Conservation (phyloP, 2,113 vertebrate genomes). For the Camelus dromedarius region DNA sequence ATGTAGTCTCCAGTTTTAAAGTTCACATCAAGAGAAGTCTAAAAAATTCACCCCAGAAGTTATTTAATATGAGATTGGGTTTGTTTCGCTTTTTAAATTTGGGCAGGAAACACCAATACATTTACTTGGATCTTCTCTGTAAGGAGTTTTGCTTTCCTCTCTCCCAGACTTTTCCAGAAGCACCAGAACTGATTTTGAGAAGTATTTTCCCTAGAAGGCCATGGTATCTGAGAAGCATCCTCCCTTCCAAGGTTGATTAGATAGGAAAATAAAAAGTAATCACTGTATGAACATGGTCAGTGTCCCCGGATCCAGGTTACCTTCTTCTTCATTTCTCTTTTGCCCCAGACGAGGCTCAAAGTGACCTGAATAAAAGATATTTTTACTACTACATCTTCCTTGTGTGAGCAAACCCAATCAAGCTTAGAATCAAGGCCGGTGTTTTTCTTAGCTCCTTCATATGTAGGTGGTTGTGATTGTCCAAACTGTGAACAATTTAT, state of each 20-base stretch:
- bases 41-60: not conserved
- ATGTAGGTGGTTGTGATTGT: not conserved
- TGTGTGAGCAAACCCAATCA: not conserved
- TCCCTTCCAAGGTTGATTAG: not conserved
- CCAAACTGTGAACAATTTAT: not conserved
- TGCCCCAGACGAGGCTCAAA: not conserved
- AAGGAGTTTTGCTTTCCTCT: not conserved
- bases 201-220: not conserved
- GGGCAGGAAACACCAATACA: not conserved
- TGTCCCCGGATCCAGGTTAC: too few species aligned
- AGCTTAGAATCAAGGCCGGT: not conserved
- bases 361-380: not conserved
- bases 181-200: not conserved
- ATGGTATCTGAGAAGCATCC: not conserved
- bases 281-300: rapidly evolving
- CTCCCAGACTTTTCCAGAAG: not conserved
- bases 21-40: not conserved
- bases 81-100: not conserved
- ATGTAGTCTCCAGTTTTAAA: not conserved
- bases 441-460: not conserved
- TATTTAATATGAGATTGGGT: not conserved
- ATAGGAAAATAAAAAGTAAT: not conserved
- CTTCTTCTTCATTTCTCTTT: not conserved
- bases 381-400: not conserved
- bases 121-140: too few species aligned